Base-by-base conservation (phyloP, 2,797 vertebrate genomes). In the Chaunax sp. region DNA sequence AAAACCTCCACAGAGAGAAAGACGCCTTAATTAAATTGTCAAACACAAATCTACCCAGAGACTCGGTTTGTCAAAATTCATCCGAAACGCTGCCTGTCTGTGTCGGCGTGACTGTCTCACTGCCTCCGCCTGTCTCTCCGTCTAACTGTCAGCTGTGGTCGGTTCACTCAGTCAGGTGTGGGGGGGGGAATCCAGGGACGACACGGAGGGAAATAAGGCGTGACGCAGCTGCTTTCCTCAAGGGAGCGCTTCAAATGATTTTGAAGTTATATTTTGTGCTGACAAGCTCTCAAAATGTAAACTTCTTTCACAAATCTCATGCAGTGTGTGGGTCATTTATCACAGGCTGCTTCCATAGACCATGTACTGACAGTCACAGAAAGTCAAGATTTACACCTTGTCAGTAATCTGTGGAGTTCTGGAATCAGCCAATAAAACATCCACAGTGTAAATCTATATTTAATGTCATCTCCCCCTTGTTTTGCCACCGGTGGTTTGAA, bases 1-100 rank as follows among this genome's bases (percentile, higher is more conserved):
- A 75, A 81, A 80, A 51, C 74, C 77, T 81, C 86, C 77, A 11
- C 69, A 47, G 86, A 83, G 85, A 81, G 77, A 75, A 71, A 46
- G 50, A 38, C 44, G 70, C 61, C 54, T 77, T 90, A 87, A 87
- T 87, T 89, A 81, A 89, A 84, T 85, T 84, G 84, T 90, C 80
- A 86, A 85, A 78, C 75, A 68, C 23, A 68, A 74, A 78, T 76
- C 73, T 77, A 87, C 71, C 84, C 45, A 43, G 80, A 84, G 83
- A 81, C 69, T 75, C n/a, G 5, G 23, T 64, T 49, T 59, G 57
- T 64, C 49, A 69, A 77, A 60, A 64, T 50, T 61, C 76, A 65
- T 79, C 66, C 14, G 18, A 80, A 81, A 53, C 53, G 18, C 49
- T 40, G 35, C 10, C 62, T 53, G 57, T 57, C 53, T 75, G 43